Conservation (phyloP, 2,888 invertebrate species). For the Aethes cnicana region DNA sequence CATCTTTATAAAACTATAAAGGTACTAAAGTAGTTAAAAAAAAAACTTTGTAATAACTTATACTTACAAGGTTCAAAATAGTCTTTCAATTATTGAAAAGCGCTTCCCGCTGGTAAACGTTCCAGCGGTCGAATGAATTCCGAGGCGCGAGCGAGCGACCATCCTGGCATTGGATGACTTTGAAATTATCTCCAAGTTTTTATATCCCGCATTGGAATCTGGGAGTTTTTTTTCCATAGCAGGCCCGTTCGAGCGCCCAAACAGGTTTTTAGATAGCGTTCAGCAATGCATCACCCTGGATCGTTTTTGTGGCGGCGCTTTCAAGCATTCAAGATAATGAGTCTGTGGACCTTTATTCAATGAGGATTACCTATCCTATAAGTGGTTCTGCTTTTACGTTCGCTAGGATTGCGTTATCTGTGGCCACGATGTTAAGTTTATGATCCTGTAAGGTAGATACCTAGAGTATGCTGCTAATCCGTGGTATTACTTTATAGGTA, state of each 20-base stretch:
- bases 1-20: too few species aligned
- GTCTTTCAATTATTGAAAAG: not conserved
- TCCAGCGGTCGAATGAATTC: constrained; percentile 52
- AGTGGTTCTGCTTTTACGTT: constrained; percentile 30
- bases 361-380: constrained; percentile 58
- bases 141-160: constrained; percentile 46
- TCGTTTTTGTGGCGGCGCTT: constrained; percentile 77
- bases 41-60: too few species aligned
- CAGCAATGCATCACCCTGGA: constrained; percentile 78
- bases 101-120: constrained; percentile 43
- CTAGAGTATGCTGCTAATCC: too few species aligned
- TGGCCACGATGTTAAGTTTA: not conserved
- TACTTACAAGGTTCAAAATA: not conserved
- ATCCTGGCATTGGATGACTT: constrained; percentile 63
- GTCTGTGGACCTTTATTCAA: constrained; percentile 65
- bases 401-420: not conserved
- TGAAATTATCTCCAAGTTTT: constrained; percentile 79
- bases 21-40: too few species aligned
- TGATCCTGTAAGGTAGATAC: too few species aligned
- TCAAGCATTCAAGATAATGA: constrained; percentile 74
- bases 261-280: constrained; percentile 81
- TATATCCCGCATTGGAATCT: constrained; percentile 80
- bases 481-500: too few species aligned
- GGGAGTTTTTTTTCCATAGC: constrained; percentile 74
- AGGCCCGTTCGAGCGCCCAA: constrained; percentile 71